These are phyloP conservation scores for Pseudomyrmex sp. DNA, from an alignment of 1,140 invertebrate species.

Conservation along the genomic window DNA sequence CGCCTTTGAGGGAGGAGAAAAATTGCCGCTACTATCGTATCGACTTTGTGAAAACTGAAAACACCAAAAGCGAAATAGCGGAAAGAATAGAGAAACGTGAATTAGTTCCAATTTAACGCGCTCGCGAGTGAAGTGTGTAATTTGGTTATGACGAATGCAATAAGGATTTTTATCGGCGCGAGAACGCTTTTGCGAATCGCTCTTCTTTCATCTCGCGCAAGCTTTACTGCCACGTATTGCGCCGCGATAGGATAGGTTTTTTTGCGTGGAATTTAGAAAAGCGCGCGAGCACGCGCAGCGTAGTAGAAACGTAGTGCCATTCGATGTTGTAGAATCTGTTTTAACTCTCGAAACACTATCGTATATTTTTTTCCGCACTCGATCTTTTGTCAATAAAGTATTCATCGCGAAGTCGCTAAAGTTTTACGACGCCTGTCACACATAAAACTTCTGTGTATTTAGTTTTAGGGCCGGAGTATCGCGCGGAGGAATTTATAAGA, in stretches of 20 bases:
- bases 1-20: not conserved
- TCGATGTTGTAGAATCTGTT: constrained; percentile 12
- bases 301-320: not conserved
- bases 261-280: constrained; percentile 18
- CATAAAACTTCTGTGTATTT: constrained; percentile 46
- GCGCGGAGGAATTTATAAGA: constrained; percentile 40
- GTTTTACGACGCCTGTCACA: constrained; percentile 31
- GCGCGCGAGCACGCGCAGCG: not conserved
- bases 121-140: constrained; percentile 44
- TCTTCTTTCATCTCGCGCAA: constrained; percentile 2
- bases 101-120: constrained; percentile 56
- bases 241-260: constrained; percentile 36
- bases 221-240: constrained; percentile 37
- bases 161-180: constrained; percentile 26
- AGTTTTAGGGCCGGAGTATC: constrained; percentile 31
- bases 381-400: constrained; percentile 50
- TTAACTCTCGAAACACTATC: constrained; percentile 7
- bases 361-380: constrained; percentile 28
- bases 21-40: not conserved
- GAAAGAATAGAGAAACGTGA: constrained; percentile 38
- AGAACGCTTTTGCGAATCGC: constrained; percentile 32
- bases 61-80: constrained; percentile 19
- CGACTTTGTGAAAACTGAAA: constrained; percentile 10
- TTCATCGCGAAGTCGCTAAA: constrained; percentile 42
- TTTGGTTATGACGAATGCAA: constrained; percentile 42